phyloP scores from a whole-genome alignment of 2,797 vertebrate genomes.

The Halcyon chelicuti region DNA sequence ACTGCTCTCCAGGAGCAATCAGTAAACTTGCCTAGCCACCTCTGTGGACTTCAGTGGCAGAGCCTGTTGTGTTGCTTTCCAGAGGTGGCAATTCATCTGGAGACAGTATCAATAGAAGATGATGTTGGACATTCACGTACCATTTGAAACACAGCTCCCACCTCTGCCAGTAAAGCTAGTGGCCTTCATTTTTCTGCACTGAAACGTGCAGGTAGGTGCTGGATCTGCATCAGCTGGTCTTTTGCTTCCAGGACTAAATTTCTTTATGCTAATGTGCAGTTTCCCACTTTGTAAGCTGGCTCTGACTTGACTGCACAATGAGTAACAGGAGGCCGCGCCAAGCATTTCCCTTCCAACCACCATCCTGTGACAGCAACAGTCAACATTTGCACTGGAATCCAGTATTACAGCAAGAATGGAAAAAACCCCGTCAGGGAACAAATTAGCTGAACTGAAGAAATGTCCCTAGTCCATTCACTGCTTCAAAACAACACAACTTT shows the following conservation, averaged over 20 bases:
- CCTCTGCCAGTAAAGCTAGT: neutral
- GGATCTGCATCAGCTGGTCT: neutral
- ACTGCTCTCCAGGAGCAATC: neutral
- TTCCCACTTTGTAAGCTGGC: neutral
- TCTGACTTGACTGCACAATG: neutral
- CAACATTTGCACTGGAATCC: constrained; percentile 28
- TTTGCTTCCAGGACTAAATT: neutral
- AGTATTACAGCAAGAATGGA: constrained; percentile 38
- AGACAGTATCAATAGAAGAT: neutral
- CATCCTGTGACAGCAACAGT: constrained; percentile 32
- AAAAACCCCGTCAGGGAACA: constrained; percentile 24
- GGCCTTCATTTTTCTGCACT: neutral
- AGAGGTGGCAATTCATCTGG: neutral
- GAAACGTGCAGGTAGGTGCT: neutral
- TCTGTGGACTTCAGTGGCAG: neutral
- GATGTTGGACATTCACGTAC: neutral
- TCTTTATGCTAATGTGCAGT: neutral
- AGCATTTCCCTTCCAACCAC: constrained; percentile 28
- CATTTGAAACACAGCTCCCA: neutral
- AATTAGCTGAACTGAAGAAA: constrained; percentile 27
- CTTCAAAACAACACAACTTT: constrained; percentile 8
- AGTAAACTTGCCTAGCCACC: neutral
- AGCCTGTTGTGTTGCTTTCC: neutral
- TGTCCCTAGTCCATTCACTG: neutral
- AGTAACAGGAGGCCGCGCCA: neutral